Conservation (phyloP, 2,888 invertebrate species). For the Nematopogon swammerdamellus region DNA sequence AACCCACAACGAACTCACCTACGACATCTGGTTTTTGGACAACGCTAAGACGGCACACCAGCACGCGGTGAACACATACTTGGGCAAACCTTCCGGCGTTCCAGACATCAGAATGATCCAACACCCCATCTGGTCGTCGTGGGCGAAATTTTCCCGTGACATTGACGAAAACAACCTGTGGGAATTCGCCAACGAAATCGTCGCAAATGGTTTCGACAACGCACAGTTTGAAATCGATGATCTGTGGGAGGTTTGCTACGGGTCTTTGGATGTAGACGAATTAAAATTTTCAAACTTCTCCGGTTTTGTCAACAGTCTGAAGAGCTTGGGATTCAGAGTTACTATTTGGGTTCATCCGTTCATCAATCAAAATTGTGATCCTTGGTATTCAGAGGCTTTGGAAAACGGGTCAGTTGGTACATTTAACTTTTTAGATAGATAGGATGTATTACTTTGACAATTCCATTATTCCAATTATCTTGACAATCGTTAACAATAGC, state of each 20-base stretch:
- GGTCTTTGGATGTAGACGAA: slow-evolving; percentile 68
- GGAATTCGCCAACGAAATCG: slow-evolving; percentile 65
- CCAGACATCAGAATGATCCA: slow-evolving; percentile 68
- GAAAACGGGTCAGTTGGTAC: slow-evolving; percentile 47
- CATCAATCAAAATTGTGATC: slow-evolving; percentile 68
- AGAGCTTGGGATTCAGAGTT: slow-evolving; percentile 65
- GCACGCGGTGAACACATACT: slow-evolving; percentile 56
- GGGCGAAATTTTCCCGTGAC: slow-evolving; percentile 67
- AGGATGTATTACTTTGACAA: too few relatives aligned
- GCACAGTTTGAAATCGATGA: slow-evolving; percentile 86
- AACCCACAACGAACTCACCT: slow-evolving; percentile 43
- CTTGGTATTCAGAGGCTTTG: slow-evolving; percentile 55
- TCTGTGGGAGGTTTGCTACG: slow-evolving; percentile 83
- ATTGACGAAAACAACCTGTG: slow-evolving; percentile 62
- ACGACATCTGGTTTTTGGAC: slow-evolving; percentile 57
- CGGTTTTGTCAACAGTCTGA: slow-evolving; percentile 57
- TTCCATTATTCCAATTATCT: too few relatives aligned
- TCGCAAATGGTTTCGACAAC: slow-evolving; percentile 59
- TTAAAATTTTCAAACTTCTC: slow-evolving; percentile 68
- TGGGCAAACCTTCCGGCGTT: slow-evolving; percentile 59
- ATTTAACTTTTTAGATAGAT: too few relatives aligned
- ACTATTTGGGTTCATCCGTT: slow-evolving; percentile 89
- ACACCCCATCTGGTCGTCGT: slow-evolving; percentile 87
- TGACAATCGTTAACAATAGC: too few relatives aligned
- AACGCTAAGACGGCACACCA: slow-evolving; percentile 62